These are phyloP conservation scores for Andrena flavipes DNA, from an alignment of 2,888 invertebrate species.

Conservation along the genomic window DNA sequence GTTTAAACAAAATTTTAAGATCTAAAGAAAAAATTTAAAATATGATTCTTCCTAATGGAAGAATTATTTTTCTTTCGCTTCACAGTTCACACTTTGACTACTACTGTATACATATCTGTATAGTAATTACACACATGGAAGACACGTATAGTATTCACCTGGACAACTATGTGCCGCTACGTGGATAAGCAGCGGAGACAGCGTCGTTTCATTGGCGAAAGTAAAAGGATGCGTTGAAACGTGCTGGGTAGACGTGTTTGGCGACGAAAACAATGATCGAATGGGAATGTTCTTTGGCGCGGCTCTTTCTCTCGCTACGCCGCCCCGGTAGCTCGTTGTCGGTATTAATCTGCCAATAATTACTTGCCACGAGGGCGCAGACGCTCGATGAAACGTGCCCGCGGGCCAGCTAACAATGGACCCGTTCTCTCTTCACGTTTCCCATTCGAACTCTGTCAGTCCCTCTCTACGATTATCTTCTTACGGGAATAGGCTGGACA, in stretches of 20 bases:
- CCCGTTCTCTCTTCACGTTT: slow-evolving; percentile 23
- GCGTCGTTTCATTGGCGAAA: no score
- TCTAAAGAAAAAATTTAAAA: no score
- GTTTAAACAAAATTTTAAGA: no score
- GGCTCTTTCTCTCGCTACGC: slow-evolving; percentile 17
- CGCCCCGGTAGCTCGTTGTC: slow-evolving; percentile 48
- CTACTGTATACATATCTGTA: no score
- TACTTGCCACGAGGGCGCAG: slow-evolving; percentile 50
- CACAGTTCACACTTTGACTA: no score
- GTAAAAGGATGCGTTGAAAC: neutral
- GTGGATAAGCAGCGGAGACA: no score
- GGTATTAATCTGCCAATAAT: slow-evolving; percentile 62
- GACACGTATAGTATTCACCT: no score
- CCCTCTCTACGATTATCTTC: slow-evolving; percentile 7
- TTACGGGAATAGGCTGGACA: slow-evolving; percentile 6
- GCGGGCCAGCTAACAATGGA: slow-evolving; percentile 25
- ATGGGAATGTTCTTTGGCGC: slow-evolving; percentile 24
- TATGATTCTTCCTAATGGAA: no score
- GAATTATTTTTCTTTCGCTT: no score
- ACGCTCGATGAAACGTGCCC: slow-evolving; percentile 35
- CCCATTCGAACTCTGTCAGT: slow-evolving; percentile 13
- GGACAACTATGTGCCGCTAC: no score
- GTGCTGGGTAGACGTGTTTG: neutral
- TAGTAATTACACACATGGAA: no score
- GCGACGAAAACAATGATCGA: slow-evolving; percentile 37